phyloP scores from a whole-genome alignment of 2,113 vertebrate species.

The Platichthys flesus region DNA sequence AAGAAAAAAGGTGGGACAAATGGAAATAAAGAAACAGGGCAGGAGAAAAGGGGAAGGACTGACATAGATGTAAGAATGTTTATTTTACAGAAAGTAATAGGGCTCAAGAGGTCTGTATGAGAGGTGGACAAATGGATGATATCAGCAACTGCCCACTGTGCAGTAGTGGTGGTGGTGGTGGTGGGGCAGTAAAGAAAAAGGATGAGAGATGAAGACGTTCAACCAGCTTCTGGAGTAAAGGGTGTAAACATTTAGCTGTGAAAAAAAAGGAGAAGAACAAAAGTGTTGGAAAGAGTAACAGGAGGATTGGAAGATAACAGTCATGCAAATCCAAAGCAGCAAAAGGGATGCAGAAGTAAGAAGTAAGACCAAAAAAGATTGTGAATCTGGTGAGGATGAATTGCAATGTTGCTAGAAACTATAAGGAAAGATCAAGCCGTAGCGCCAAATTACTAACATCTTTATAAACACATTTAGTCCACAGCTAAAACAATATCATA shows the following conservation, averaged over 20 bases:
- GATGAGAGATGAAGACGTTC: constrained; percentile 81
- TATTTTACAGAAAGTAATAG: constrained; percentile 91
- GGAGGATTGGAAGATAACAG: constrained; percentile 20
- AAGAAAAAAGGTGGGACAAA: constrained; percentile 38
- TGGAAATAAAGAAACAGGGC: constrained; percentile 61
- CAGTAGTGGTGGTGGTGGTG: constrained; percentile 65
- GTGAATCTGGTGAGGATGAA: background rate
- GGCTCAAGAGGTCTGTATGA: constrained; percentile 86
- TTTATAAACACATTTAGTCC: background rate
- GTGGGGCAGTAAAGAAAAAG: constrained; percentile 72
- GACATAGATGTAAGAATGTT: constrained; percentile 85
- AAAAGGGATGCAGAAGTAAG: background rate
- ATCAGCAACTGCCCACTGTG: constrained; percentile 74
- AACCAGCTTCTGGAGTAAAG: constrained; percentile 86
- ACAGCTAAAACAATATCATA: constrained; percentile 17
- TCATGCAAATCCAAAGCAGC: constrained; percentile 39
- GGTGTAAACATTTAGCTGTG: constrained; percentile 92
- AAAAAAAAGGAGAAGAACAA: constrained; percentile 49
- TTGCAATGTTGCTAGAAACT: background rate
- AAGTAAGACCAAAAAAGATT: background rate
- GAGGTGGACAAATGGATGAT: constrained; percentile 73
- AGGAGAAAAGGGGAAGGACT: constrained; percentile 50
- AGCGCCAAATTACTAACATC: background rate
- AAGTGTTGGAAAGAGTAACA: background rate
- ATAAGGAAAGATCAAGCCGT: background rate